Evolutionary conservation across 2,113 vertebrate species (phyloP), one percentile per base, ranked within the genome.

Genomic region (Castor canadensis): DNA sequence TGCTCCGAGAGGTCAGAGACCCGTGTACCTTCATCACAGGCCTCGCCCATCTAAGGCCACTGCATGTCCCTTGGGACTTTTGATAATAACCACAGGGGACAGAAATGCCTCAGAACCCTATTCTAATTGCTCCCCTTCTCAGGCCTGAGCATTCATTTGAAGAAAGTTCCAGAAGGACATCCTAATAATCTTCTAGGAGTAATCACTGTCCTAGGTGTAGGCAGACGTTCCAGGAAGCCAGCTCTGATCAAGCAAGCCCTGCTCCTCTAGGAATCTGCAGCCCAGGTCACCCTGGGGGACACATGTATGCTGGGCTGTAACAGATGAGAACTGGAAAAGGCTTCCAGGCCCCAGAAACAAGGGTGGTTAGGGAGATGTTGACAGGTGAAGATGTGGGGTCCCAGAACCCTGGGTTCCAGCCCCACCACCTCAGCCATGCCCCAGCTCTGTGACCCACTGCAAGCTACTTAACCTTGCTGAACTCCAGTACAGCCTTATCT

Each of bases 281-380:
- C 62, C 47, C 79, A 5, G 32, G 73, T 2, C 0, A 22, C 30
- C n/a, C 24, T 9, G 54, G 52, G 62, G 62, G 35, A 62, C 89
- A 60, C 0, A 1, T 4, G 0, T 3, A 20, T 24, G 49, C 75
- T 9, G 24, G 64, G 49, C 30, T 35, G 45, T 3, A 67, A 64
- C 73, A 83, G 28, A n/a, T 1, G 3, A 82, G 62, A 62, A 32
- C 30, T 4, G 1, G 28, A 19, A 82, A 69, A 60, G 60, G n/a
- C n/a, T 69, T 72, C 52, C 9, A 43, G 69, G 30, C 43, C 58
- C 82, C 45, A 40, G 81, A 94, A 83, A 43, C 16, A 45, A 76
- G 22, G 47, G 64, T 0, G 0, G 32, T 15, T 12, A 4, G 1
- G 13, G 10, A 2, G 16, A 9, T 35, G 4, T 4, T 4, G 12